phyloP scores from a whole-genome alignment of 2,797 vertebrate genomes.

The Psittacula derbiana region DNA sequence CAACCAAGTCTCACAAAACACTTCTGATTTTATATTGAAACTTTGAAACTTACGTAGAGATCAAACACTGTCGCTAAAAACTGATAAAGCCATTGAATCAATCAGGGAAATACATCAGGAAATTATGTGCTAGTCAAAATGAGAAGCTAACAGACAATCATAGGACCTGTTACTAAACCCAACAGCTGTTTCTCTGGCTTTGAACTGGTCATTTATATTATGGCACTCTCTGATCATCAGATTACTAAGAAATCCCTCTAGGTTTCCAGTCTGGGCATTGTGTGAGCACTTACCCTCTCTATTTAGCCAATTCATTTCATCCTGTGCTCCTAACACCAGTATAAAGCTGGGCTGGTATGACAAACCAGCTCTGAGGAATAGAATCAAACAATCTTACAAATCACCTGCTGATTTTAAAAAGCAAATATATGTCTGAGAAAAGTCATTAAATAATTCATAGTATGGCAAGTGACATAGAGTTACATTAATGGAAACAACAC shows the following conservation, averaged over 20 bases:
- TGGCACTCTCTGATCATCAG: background rate
- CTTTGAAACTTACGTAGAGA: constrained; percentile 14
- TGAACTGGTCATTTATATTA: constrained; percentile 15
- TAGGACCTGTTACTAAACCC: background rate
- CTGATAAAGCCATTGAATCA: background rate
- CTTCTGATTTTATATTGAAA: constrained; percentile 50
- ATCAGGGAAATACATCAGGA: background rate
- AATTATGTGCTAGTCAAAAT: background rate
- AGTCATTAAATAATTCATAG: constrained; percentile 27
- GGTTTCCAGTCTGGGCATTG: background rate
- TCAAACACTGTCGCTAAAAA: constrained; percentile 8
- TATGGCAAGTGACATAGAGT: background rate
- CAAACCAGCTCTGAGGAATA: background rate
- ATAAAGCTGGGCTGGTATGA: background rate
- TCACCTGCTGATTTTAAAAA: constrained; percentile 36
- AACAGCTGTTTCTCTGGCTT: background rate
- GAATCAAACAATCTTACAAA: constrained; percentile 6
- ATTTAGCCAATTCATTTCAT: constrained; percentile 2
- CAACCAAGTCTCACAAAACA: constrained; percentile 25
- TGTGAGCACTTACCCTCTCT: background rate
- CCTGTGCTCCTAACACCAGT: background rate
- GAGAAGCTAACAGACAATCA: background rate
- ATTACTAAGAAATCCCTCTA: constrained; percentile 2
- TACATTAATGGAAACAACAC: background rate
- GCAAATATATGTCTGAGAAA: constrained; percentile 29